Evolutionary conservation across 2,113 vertebrate species (phyloP).

Genomic region (Chionis minor): DNA sequence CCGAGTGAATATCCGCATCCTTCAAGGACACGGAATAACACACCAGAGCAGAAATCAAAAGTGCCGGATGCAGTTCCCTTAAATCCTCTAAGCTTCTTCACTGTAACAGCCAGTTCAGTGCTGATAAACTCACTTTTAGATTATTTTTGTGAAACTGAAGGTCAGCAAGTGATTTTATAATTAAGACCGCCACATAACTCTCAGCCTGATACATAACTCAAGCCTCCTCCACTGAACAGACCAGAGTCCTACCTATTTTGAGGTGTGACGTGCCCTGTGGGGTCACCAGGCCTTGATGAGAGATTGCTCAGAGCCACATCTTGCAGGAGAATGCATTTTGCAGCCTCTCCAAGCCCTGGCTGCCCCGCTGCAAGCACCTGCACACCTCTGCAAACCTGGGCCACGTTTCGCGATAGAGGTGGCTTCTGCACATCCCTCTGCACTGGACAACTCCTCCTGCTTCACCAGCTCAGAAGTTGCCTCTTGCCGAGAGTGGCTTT

Average conservation of each 20-base stretch:
- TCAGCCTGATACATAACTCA: neutral
- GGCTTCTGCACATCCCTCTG: neutral
- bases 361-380: neutral
- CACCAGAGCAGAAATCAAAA: neutral
- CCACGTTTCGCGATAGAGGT: accelerated
- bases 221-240: neutral
- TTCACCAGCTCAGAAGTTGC: neutral
- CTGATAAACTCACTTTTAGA: neutral
- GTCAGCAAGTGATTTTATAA: neutral
- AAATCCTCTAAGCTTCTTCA: neutral
- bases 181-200: neutral
- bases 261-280: neutral
- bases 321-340: neutral
- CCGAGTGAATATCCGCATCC: neutral
- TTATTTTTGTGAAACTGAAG: neutral
- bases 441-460: neutral
- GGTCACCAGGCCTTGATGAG: neutral
- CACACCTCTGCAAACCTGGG: neutral
- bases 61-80: neutral
- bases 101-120: neutral
- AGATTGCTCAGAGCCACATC: neutral
- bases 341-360: neutral
- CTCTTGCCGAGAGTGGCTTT: neutral
- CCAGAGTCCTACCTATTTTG: neutral
- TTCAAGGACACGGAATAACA: neutral